phyloP scores from a whole-genome alignment of 2,888 invertebrate genomes.

The Chalcosyrphus nemorum region DNA sequence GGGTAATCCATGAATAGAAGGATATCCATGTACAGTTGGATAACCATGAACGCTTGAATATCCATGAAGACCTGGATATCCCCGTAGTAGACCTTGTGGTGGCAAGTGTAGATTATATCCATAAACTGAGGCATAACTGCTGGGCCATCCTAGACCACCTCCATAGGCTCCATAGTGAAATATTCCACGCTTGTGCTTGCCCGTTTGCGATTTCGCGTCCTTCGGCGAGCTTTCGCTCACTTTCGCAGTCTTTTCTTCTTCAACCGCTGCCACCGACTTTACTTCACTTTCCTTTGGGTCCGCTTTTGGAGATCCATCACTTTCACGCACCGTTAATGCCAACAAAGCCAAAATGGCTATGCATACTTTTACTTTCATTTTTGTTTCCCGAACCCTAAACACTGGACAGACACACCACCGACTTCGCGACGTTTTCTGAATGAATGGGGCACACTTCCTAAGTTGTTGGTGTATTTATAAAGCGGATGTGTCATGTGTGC shows the following conservation, averaged over 20 bases:
- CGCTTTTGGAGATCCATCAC: constrained; percentile 57
- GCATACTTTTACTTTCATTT: constrained; percentile 69
- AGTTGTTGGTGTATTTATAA: constrained; percentile 81
- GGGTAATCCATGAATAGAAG: constrained; percentile 47
- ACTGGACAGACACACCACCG: constrained; percentile 47
- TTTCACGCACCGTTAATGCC: constrained; percentile 66
- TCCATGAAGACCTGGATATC: constrained; percentile 33
- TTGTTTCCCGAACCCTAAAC: constrained; percentile 56
- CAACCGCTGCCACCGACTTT: constrained; percentile 2
- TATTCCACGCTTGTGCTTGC: constrained; percentile 64
- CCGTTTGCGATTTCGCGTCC: constrained; percentile 23
- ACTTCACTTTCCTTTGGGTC: constrained; percentile 43
- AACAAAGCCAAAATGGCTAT: constrained; percentile 65
- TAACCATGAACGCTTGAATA: constrained; percentile 57
- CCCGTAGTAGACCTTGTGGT: constrained; percentile 65
- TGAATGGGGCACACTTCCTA: constrained; percentile 81
- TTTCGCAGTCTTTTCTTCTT: constrained; percentile 33
- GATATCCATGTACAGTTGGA: constrained; percentile 54
- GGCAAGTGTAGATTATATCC: constrained; percentile 79
- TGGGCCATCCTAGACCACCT: constrained; percentile 76
- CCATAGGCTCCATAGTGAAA: constrained; percentile 55
- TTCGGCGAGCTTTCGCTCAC: constrained; percentile 5
- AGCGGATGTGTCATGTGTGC: constrained; percentile 76
- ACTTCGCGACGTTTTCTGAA: constrained; percentile 69
- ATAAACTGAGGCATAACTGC: constrained; percentile 78